phyloP scores from a whole-genome alignment of 2,797 vertebrate species.

The Chloroceryle amazona region DNA sequence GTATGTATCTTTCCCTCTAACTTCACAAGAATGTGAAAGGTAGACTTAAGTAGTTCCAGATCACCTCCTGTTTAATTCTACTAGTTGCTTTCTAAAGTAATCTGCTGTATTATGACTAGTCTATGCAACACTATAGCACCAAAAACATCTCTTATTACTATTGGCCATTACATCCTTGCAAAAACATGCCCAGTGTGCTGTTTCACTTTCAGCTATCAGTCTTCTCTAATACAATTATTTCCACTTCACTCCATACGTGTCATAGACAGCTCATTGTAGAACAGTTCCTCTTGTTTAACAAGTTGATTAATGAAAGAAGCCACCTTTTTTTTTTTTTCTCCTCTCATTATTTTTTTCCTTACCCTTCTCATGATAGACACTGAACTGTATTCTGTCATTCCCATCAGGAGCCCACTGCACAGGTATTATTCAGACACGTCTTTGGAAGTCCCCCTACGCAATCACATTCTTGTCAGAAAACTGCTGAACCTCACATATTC shows the following conservation, averaged over 20 bases:
- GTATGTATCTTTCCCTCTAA: not conserved
- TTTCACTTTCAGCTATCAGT: not conserved
- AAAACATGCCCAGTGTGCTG: not conserved
- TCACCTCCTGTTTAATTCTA: not conserved
- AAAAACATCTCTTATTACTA: not conserved
- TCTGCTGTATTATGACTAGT: not conserved
- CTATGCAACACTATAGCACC: not conserved
- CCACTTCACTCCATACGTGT: not conserved
- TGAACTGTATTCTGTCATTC: not conserved
- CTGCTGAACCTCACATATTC: not conserved
- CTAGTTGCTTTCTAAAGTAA: not conserved
- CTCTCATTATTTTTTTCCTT: not conserved
- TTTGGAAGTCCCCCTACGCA: slow-evolving; percentile 17
- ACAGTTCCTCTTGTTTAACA: not conserved
- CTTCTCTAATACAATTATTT: not conserved
- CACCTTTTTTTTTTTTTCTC: not conserved
- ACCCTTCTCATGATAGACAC: not conserved
- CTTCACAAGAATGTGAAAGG: not conserved
- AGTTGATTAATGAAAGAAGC: not conserved
- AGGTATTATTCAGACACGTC: not conserved
- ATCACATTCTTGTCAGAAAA: not conserved
- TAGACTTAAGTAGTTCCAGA: not conserved
- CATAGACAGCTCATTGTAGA: not conserved
- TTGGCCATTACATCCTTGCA: not conserved
- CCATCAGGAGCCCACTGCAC: not conserved